phyloP scores from a whole-genome alignment of 2,888 invertebrate species.

The Caenorhabditis sulstoni region DNA sequence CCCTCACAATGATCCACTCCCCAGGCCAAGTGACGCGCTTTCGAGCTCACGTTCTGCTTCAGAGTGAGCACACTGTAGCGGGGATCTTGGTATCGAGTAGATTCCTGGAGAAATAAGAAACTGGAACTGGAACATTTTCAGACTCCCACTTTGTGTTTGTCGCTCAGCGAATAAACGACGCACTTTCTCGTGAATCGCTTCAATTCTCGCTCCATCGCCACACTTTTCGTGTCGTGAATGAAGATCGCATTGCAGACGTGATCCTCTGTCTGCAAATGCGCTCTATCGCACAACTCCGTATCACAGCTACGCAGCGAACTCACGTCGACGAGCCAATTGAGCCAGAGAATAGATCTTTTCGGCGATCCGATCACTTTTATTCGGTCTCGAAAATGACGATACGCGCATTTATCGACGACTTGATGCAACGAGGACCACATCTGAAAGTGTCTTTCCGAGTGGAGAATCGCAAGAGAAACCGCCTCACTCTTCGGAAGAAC shows the following conservation, averaged over 20 bases:
- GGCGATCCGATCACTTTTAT: conserved; percentile 33
- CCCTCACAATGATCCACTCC: conserved; percentile 55
- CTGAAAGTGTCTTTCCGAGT: conserved; percentile 13
- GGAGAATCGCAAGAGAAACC: not conserved
- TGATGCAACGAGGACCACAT: conserved; percentile 54
- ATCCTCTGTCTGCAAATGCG: conserved; percentile 43
- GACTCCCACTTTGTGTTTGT: conserved; percentile 22
- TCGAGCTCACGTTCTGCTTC: conserved; percentile 40
- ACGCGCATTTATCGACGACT: conserved; percentile 48
- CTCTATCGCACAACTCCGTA: not conserved
- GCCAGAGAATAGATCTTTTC: conserved; percentile 41
- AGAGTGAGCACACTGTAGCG: conserved; percentile 52
- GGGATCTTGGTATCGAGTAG: conserved; percentile 39
- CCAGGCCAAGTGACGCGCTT: conserved; percentile 36
- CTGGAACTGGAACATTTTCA: not conserved
- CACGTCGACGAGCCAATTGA: conserved; percentile 56
- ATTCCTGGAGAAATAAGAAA: conserved; percentile 23
- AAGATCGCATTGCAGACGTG: conserved; percentile 58
- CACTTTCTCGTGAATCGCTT: conserved; percentile 50
- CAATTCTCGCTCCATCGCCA: conserved; percentile 44
- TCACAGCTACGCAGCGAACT: not conserved
- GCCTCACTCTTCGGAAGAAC: conserved; percentile 40
- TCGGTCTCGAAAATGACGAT: conserved; percentile 44
- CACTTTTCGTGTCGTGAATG: conserved; percentile 29
- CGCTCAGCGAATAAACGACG: conserved; percentile 52